Conservation (phyloP, 2,888 invertebrate species). For the Scrobipalpa atriplicella region DNA sequence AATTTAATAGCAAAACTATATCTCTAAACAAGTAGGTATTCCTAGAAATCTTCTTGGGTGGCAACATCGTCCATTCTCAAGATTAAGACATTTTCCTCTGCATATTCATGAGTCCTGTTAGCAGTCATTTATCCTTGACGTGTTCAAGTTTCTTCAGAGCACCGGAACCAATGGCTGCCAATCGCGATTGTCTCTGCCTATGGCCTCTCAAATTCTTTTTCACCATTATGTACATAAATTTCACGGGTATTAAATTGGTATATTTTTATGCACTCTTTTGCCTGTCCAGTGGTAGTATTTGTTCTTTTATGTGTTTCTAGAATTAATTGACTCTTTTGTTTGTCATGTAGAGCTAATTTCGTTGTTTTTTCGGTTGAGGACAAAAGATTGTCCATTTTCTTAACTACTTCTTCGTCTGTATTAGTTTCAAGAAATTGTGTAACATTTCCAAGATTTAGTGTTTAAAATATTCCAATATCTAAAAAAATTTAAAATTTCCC, state of each 20-base stretch:
- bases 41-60: slow-evolving; percentile 35
- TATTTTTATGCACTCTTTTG: slow-evolving; percentile 5
- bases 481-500: too few species aligned
- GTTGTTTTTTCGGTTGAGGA: not conserved
- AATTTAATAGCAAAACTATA: too few species aligned
- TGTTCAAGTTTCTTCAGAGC: slow-evolving; percentile 41
- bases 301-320: not conserved
- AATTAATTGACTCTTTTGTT: slow-evolving; percentile 13
- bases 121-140: slow-evolving; percentile 30
- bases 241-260: slow-evolving; percentile 43
- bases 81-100: slow-evolving; percentile 40
- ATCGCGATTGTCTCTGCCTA: slow-evolving; percentile 67
- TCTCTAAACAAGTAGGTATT: not conserved
- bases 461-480: too few species aligned
- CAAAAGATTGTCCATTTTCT: not conserved
- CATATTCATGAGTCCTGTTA: slow-evolving; percentile 40
- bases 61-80: slow-evolving; percentile 34
- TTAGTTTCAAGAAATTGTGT: not conserved
- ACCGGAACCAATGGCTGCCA: slow-evolving; percentile 61
- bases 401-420: not conserved
- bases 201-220: slow-evolving; percentile 39
- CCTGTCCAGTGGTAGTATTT: not conserved
- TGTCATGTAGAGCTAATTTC: not conserved
- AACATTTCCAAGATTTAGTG: not conserved
- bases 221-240: slow-evolving; percentile 62